These are phyloP conservation scores for Philonicus albiceps DNA, from an alignment of 2,888 invertebrate genomes.

Conservation along the genomic window DNA sequence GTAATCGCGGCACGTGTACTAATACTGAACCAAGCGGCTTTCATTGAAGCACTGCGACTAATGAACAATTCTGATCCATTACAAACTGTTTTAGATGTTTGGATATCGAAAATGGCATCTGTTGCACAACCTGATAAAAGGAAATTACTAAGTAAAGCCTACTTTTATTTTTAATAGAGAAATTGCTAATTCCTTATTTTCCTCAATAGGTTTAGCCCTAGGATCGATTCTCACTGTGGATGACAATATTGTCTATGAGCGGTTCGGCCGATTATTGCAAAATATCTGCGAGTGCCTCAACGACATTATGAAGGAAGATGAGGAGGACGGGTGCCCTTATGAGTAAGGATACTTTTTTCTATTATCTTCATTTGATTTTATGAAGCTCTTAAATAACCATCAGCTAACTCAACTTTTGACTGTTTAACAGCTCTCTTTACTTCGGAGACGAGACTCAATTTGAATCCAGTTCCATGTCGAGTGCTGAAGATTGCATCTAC, in stretches of 20 bases:
- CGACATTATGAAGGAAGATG: conserved; percentile 79
- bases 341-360: conserved; percentile 60
- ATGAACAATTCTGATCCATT: conserved; percentile 72
- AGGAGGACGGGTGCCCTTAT: conserved; percentile 70
- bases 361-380: neutral
- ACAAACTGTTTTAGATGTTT: conserved; percentile 75
- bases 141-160: conserved; percentile 77
- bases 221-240: conserved; percentile 74
- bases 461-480: conserved; percentile 57
- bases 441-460: conserved; percentile 61
- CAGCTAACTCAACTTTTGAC: neutral
- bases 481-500: conserved; percentile 66
- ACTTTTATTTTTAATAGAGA: neutral
- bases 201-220: conserved; percentile 66
- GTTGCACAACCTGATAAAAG: conserved; percentile 81
- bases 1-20: conserved; percentile 81
- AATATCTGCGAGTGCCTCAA: conserved; percentile 80
- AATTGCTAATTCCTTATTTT: neutral
- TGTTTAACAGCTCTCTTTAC: conserved; percentile 61
- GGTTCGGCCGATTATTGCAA: conserved; percentile 76
- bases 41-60: conserved; percentile 66
- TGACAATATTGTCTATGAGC: conserved; percentile 73
- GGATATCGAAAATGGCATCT: conserved; percentile 81
- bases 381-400: too few relatives aligned
- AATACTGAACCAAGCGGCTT: conserved; percentile 72